A percentile compares a stretch with the other conserved stretches of the same genome.
phyloP scores from a whole-genome alignment of 2,888 invertebrate species.

The Ypsolopha sequella region DNA sequence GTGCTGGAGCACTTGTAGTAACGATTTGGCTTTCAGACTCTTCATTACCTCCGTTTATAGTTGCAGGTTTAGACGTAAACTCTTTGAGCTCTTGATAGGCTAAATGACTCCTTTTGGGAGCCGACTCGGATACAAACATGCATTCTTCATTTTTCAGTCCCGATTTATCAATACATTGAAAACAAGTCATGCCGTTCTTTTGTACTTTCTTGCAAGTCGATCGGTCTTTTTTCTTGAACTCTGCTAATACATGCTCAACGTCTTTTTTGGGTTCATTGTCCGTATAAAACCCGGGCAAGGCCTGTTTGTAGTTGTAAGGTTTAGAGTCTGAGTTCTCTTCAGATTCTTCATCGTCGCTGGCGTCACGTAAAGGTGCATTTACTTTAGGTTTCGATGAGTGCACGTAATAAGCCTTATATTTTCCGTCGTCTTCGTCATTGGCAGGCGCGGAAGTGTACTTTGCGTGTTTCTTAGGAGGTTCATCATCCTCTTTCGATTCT shows the following conservation, averaged over 20 bases:
- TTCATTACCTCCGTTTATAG: slow-evolving; percentile 37
- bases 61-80: slow-evolving; percentile 61
- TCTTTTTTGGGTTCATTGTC: slow-evolving; percentile 73
- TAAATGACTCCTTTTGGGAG: slow-evolving; percentile 73
- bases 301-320: slow-evolving; percentile 58
- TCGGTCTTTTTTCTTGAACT: slow-evolving; percentile 79
- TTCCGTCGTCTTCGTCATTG: slow-evolving; percentile 30
- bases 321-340: slow-evolving; percentile 42
- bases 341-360: slow-evolving; percentile 37
- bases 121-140: slow-evolving; percentile 79
- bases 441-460: slow-evolving; percentile 30
- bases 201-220: slow-evolving; percentile 78
- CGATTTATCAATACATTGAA: slow-evolving; percentile 76
- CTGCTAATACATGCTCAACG: slow-evolving; percentile 78
- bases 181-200: slow-evolving; percentile 83
- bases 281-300: slow-evolving; percentile 60
- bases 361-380: slow-evolving; percentile 44
- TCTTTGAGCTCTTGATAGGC: slow-evolving; percentile 77
- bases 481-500: slow-evolving; percentile 29
- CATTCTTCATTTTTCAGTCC: slow-evolving; percentile 84
- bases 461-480: slow-evolving; percentile 25
- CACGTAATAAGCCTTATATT: slow-evolving; percentile 53
- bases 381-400: slow-evolving; percentile 46
- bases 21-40: slow-evolving; percentile 53
- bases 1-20: slow-evolving; percentile 38